Base-by-base conservation (phyloP, 2,113 vertebrate genomes). In the Onychorhynchus coronatus region DNA sequence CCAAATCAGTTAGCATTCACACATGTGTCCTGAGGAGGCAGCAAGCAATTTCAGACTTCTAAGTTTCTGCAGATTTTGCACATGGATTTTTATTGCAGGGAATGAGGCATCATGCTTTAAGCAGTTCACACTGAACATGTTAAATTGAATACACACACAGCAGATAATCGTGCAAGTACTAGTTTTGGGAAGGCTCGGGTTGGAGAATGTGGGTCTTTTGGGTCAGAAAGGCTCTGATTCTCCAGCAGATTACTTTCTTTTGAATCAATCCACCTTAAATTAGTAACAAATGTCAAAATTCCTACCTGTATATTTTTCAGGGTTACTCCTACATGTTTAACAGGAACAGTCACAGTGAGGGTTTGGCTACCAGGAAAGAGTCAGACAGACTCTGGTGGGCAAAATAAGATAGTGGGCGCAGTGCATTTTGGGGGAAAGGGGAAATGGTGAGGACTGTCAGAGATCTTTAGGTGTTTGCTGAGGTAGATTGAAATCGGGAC, bases 161-260 rank as follows among this genome's bases (percentile, higher is more conserved):
- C 21, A 96, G 91, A 58, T 94, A 79, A 11, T 56, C 89, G 14
- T 72, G 82, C 6, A 70, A 73, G 68, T 42, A 17, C 24, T 66
- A n/a, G n/a, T 2, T 76, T 67, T 66, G 59, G 41, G 35, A 91
- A 88, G 28, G 35, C 66, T 49, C 31, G 41, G 35, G 21, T 6
- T 56, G 73, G 61, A 93, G 66, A 94, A 20, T 46, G 47, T 42
- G 62, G 50, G 46, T 67, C 35, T 88, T 93, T 58, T 30, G 80
- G 14, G 22, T 63, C 31, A 56, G 30, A 93, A 77, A 71, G 42
- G 37, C 67, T 94, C 85, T 75, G 91, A 78, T 83, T 95, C 82
- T 95, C 76, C 52, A 90, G 77, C 46, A 96, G 91, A 92, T 93
- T 83, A 77, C 84, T 84, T 95, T 96, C 24, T 83, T 93, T 90